These are phyloP conservation scores for Clarias pachynema DNA, from an alignment of 2,797 vertebrate species.

Conservation along the genomic window DNA sequence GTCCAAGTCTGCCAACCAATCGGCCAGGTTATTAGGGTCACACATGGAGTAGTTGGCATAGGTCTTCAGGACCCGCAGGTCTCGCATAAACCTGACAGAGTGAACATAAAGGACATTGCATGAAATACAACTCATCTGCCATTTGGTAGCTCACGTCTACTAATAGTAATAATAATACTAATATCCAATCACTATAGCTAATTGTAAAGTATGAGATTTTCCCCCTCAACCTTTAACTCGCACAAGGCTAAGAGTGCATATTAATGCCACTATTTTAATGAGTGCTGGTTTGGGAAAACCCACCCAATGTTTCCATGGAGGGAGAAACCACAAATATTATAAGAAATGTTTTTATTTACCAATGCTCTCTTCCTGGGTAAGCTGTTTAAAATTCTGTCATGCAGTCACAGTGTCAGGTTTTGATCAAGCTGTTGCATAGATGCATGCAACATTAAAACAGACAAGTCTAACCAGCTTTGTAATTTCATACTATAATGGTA, in stretches of 20 bases:
- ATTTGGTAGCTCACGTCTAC: background rate
- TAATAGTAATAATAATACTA: background rate
- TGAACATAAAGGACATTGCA: background rate
- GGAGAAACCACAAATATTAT: background rate
- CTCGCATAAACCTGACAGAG: constrained; percentile 85
- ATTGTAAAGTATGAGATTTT: background rate
- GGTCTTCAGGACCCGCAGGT: constrained; percentile 91
- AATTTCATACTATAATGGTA: background rate
- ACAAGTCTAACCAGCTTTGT: background rate
- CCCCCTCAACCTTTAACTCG: background rate
- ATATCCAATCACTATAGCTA: background rate
- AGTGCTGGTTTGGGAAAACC: background rate
- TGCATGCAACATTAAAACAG: background rate
- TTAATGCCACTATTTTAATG: background rate
- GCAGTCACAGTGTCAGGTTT: background rate
- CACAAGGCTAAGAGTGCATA: background rate
- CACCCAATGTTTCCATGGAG: background rate
- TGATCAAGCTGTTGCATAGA: background rate
- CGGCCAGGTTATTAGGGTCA: constrained; percentile 93
- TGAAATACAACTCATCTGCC: background rate
- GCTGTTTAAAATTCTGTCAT: background rate
- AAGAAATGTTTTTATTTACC: background rate
- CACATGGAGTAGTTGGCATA: constrained; percentile 94
- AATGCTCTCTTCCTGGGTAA: background rate
- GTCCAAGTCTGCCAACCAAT: constrained; percentile 89